Evolutionary conservation across 2,113 vertebrate genomes (phyloP), one percentile per base, ranked within the genome.

Genomic region (Paramisgurnus dabryanus): DNA sequence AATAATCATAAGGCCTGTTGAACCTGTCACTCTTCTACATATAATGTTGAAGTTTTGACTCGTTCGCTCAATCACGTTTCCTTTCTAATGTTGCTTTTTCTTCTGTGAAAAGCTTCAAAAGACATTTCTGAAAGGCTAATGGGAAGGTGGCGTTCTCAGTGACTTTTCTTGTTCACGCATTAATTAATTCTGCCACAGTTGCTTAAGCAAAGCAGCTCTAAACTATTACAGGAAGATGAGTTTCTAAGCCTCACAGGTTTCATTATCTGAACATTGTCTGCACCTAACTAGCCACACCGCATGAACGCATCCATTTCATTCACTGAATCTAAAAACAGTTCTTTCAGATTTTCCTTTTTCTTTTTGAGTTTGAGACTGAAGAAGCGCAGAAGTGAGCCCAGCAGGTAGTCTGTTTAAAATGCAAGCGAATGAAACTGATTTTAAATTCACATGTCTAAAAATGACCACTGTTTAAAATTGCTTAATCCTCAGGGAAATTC

Each of bases 221-320:
- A 34, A 61, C 72, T 64, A 34, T 75, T 64, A 63, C 43, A 49
- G 47, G 41, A 63, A 64, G 58, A 75, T 63, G 58, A 34, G 41
- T 64, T 34, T 75, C 43, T 27, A 34, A 63, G 72, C 41, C 71
- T 74, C 72, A 47, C 58, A 75, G 72, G 66, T 76, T 70, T 76
- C 22, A 57, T 47, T 67, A 64, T 69, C 69, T 71, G 58, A 83
- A 76, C 78, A 74, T 47, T 79, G 71, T 70, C 71, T 15, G 40
- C 65, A 40, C 70, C 49, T 63, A 68, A 79, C 63, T 64, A 79
- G 60, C 49, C 76, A 74, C 27, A 34, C 27, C 55, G 78, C 58
- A 80, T 64, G 58, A 71, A 65, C 50, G 41, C 61, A 57, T 68
- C 47, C 5, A 34, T 40, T 18, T 17, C 45, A 41, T 72, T 75